phyloP scores from a whole-genome alignment of 2,113 vertebrate genomes.

The Alosa alosa region DNA sequence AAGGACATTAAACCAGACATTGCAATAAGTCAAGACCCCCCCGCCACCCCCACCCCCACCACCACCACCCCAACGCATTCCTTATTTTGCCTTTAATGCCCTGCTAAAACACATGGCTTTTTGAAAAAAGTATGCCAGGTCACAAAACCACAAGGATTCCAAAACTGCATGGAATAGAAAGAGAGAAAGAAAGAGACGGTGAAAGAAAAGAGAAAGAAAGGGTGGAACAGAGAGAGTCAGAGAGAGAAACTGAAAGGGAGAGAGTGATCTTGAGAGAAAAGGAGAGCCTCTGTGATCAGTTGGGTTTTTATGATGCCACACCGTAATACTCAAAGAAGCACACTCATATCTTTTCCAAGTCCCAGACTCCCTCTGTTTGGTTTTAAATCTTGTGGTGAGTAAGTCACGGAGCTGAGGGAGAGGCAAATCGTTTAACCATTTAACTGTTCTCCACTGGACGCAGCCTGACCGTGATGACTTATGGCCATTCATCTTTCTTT shows the following conservation, averaged over 20 bases:
- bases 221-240: background rate
- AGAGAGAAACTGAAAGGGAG: background rate
- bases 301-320: background rate
- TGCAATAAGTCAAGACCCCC: background rate
- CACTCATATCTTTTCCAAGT: background rate
- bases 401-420: background rate
- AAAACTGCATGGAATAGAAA: background rate
- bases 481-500: background rate
- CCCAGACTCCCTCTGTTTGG: background rate
- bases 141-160: background rate
- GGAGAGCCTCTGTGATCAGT: background rate
- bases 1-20: constrained; percentile 16
- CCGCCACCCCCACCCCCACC: too few species aligned
- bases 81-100: constrained; percentile 49
- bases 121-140: background rate
- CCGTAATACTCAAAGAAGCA: background rate
- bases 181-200: background rate
- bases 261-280: background rate
- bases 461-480: background rate
- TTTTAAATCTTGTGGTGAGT: background rate
- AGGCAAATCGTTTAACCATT: background rate
- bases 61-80: background rate
- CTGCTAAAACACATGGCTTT: constrained; percentile 41
- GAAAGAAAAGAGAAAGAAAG: background rate
- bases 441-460: background rate